Evolutionary conservation across 2,113 vertebrate genomes (phyloP), one percentile per base, ranked within the genome.

Genomic region (Heliornis fulica): DNA sequence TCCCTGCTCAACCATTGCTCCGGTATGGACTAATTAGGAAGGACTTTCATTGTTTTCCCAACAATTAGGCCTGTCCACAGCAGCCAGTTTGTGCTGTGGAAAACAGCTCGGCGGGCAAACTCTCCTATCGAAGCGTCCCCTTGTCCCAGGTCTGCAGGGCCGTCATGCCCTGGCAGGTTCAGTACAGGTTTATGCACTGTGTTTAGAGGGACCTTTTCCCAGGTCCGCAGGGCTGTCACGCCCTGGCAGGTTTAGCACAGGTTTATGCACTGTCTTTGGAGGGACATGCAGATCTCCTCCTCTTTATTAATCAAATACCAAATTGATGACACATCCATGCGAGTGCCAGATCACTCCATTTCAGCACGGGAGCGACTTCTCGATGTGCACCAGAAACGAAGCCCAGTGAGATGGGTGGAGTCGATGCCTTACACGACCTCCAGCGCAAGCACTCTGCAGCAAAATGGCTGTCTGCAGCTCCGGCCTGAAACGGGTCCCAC

Each of bases 121-220:
- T 16, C 50, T 36, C 36, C 36, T 36, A 22, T 9, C 1, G 13
- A n/a, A 41, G 29, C 1, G 1, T 28, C 69, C 45, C 43, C 12
- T 7, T 50, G 41, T 50, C 75, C 36, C 31, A 6, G 1, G 26
- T 14, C 81, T 18, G 2, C 20, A 4, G 59, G 74, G 36, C 54
- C 9, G 0, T 8, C 8, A 0, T 2, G 6, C 15, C 0, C 15
- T 6, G 23, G 11, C 45, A 18, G 34, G 26, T 11, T 48, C 1
- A 0, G 18, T 12, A 20, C 51, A 16, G 46, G 22, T 1, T 50
- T 9, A 7, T 1, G 10, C 46, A 3, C 17, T 9, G 2, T 8
- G 19, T 18, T 76, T 15, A 5, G 56, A 7, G 26, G 43, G n/a
- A 72, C 14, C 12, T 7, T 50, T 38, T 50, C 75, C 36, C 31